phyloP scores from a whole-genome alignment of 2,113 vertebrate species.

The Trochalopteron elliotii region DNA sequence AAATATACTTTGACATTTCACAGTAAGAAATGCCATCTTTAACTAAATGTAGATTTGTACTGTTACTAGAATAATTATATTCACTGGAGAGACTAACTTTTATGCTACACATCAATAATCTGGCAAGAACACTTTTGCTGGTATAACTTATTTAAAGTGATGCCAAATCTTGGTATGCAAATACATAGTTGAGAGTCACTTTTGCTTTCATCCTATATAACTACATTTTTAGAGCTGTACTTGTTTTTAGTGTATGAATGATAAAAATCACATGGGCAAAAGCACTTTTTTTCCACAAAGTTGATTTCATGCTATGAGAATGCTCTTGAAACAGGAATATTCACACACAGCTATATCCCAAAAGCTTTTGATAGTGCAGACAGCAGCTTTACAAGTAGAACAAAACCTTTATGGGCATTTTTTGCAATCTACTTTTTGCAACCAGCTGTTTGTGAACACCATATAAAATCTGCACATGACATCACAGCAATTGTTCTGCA shows the following conservation, averaged over 20 bases:
- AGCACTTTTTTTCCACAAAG: neutral
- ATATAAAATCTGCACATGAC: slow-evolving; percentile 26
- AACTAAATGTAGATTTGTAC: neutral
- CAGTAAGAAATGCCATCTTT: neutral
- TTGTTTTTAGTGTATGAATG: neutral
- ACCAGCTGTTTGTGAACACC: neutral
- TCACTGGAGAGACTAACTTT: neutral
- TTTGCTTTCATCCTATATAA: neutral
- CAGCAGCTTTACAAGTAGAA: neutral
- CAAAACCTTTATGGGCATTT: neutral
- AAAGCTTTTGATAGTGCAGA: neutral
- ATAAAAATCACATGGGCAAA: neutral
- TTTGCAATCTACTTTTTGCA: neutral
- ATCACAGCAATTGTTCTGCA: slow-evolving; percentile 44
- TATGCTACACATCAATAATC: neutral
- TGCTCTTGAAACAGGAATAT: neutral
- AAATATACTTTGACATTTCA: neutral
- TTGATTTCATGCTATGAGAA: neutral
- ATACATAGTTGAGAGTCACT: neutral
- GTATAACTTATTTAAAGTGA: neutral
- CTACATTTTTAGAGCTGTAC: neutral
- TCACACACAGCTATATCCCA: neutral
- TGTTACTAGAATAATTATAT: neutral
- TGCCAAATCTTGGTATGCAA: neutral
- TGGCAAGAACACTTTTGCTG: neutral